Base-by-base conservation (phyloP, 2,113 vertebrate species). In the Pluvialis apricaria region DNA sequence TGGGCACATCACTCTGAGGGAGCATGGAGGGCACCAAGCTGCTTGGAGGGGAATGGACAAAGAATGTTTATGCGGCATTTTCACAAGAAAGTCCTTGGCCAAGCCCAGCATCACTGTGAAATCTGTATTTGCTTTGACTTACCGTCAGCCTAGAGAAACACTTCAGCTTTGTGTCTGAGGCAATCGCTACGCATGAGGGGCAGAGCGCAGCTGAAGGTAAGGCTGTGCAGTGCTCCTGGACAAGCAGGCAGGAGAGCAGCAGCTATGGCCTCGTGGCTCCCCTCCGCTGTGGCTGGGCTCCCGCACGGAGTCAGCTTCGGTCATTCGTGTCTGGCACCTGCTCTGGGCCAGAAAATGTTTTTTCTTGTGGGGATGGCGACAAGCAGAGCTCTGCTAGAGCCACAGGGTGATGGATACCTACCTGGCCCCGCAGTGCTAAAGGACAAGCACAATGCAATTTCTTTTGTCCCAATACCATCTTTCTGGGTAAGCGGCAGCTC, bases 221-320 rank as follows among this genome's bases (percentile, higher is more conserved):
- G 54, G 49, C 73, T 42, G 32, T 18, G 7, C 76, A 2, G 0
- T 24, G 13, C 14, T 77, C 54, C 64, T 12, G 8, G 38, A 45
- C 28, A 31, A 52, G 7, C 34, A 15, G 24, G 22, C 61, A 44
- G 61, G 51, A 51, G 2, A 31, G 7, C 0, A 0, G 44, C 65
- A 73, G 31, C 34, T 32, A 5, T 0, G 0, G 34, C 14, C 26
- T 25, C 4, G 1, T 0, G 0, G 38, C 38, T 69, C 17, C 26
- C 24, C 8, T 34, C 25, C 1, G 1, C 68, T 73, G 28, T 28
- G 78, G 21, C n/a, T 62, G 44, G 31, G 40, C 47, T 85, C 34
- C 57, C 71, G 51, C 65, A 28, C 0, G 2, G 1, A 0, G 11
- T 54, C 36, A 79, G 42, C 51, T 52, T 32, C 4, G 2, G 15